Evolutionary conservation across 2,888 invertebrate genomes (phyloP), one percentile per base, ranked within the genome.

Genomic region (Saturnia pavonia): DNA sequence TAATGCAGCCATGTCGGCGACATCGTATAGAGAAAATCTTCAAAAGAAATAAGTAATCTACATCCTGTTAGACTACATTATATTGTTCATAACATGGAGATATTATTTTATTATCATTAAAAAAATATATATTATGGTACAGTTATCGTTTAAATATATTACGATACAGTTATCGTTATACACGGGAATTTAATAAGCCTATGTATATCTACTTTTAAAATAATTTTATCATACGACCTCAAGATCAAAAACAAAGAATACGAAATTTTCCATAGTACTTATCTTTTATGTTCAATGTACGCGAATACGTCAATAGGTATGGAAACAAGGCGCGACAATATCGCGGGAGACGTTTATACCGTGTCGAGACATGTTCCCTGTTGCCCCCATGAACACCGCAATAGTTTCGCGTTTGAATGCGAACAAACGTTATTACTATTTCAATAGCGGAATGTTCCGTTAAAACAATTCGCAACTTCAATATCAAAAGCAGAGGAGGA

Each of bases 401-500:
- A 91, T 89, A 91, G 90, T 90, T 91, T 82, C 87, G 82, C 88
- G 88, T 90, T 90, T 90, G 90, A 90, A 91, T 91, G 90, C 86
- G 88, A 88, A 87, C 90, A 90, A 91, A 91, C 89, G 88, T 89
- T 91, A 91, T 91, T 91, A 91, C 90, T 86, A 87, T 85, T 86
- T 85, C 88, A 87, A 90, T 87, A 83, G 89, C 81, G 82, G 83
- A 88, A 90, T 87, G 87, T 88, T 89, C 86, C 82, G 80, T 82
- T 87, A 86, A 91, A 91, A 91, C 90, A 90, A 91, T 91, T 91
- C 88, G 87, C 89, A 90, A 89, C 90, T 88, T 84, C 85, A 83
- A 86, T 87, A 90, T 89, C 90, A 91, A 91, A 90, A 88, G 83
- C 84, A 54, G 86, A 85, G 88, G 85, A 85, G 88, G 67, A 70